These are phyloP conservation scores for Poicephalus meyeri DNA, from an alignment of 2,113 vertebrate species.

Conservation along the genomic window DNA sequence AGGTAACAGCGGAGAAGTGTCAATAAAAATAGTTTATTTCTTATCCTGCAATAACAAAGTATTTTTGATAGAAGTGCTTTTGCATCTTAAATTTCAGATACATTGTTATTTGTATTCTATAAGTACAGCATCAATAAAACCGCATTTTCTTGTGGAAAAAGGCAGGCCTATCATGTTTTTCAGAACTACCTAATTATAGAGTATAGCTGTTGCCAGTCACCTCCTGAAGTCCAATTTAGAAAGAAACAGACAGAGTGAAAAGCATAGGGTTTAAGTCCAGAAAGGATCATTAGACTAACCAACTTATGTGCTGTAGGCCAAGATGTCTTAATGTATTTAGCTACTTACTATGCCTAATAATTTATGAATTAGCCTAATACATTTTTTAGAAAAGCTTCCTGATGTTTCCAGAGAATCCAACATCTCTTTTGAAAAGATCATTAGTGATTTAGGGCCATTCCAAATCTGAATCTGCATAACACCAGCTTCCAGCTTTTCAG, in stretches of 20 bases:
- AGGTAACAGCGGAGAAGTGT: not conserved
- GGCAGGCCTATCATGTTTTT: not conserved
- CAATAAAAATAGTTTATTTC: not conserved
- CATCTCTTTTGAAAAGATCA: not conserved
- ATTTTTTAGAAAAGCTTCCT: not conserved
- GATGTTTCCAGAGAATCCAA: not conserved
- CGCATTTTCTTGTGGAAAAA: not conserved
- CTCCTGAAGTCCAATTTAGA: not conserved
- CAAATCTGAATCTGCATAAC: conserved; percentile 21
- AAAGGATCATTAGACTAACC: not conserved
- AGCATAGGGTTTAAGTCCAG: not conserved
- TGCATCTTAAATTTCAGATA: not conserved
- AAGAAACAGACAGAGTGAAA: not conserved
- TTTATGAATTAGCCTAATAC: not conserved
- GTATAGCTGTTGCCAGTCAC: not conserved
- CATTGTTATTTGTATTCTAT: not conserved
- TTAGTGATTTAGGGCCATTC: not conserved
- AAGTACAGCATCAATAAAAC: not conserved
- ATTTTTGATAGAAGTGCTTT: not conserved
- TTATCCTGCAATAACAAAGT: not conserved
- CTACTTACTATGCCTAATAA: not conserved
- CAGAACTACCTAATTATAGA: not conserved
- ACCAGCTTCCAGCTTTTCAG: conserved; percentile 1
- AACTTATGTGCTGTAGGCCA: not conserved
- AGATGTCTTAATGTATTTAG: not conserved